phyloP scores from a whole-genome alignment of 2,888 invertebrate genomes.

The Melieria crassipennis region DNA sequence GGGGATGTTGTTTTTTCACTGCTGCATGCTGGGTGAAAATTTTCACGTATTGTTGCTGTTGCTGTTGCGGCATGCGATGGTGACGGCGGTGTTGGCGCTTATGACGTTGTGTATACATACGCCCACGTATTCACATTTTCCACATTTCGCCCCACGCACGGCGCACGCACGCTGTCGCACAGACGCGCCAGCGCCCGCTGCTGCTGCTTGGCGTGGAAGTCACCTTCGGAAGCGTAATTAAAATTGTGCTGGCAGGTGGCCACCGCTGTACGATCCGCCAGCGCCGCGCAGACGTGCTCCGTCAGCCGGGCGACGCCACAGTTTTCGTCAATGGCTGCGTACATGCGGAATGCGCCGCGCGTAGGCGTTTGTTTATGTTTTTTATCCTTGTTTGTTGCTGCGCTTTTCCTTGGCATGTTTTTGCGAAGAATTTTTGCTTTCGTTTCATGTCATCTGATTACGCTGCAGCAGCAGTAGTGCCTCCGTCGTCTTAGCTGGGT shows the following conservation, averaged over 20 bases:
- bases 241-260: constrained; percentile 31
- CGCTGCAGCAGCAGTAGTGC: too few relatives aligned
- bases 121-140: constrained; percentile 30
- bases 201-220: background rate
- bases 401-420: too few relatives aligned
- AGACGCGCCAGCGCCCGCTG: too few relatives aligned
- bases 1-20: background rate
- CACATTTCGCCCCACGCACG: background rate
- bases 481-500: too few relatives aligned
- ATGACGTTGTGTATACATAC: constrained; percentile 35
- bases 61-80: background rate
- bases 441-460: too few relatives aligned
- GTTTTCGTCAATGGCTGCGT: background rate
- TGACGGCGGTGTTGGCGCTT: constrained; percentile 6
- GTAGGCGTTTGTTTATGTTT: background rate
- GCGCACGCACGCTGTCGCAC: constrained; percentile 25
- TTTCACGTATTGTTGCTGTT: constrained; percentile 21
- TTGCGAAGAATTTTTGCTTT: too few relatives aligned
- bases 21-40: background rate
- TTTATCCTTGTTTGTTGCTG: background rate
- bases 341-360: background rate
- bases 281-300: too few relatives aligned
- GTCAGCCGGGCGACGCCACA: too few relatives aligned
- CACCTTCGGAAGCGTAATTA: constrained; percentile 20
- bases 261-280: background rate